These are phyloP conservation scores for Neoascia interrupta DNA, from an alignment of 2,888 invertebrate species.

Conservation along the genomic window DNA sequence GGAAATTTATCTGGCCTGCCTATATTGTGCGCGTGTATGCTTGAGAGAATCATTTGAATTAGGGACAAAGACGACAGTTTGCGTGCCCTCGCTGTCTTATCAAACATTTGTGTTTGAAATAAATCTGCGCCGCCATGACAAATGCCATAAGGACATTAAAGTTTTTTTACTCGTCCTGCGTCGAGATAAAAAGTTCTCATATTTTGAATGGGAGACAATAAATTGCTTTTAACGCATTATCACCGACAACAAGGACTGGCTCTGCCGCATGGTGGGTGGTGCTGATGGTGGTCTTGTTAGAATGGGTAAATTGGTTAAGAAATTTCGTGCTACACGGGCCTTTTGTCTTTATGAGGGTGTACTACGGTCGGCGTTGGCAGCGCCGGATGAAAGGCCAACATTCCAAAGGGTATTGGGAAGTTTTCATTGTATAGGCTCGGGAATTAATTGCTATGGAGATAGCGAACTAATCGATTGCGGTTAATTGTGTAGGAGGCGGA, in stretches of 20 bases:
- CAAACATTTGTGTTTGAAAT: conserved; percentile 54
- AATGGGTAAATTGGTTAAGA: conserved; percentile 26
- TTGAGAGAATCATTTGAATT: conserved; percentile 49
- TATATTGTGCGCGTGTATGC: conserved; percentile 20
- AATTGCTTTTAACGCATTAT: conserved; percentile 69
- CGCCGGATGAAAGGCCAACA: conserved; percentile 11
- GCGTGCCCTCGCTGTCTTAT: conserved; percentile 62
- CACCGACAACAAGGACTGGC: conserved; percentile 35
- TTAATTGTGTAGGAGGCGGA: conserved; percentile 49
- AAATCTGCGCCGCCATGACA: conserved; percentile 67
- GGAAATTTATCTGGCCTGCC: conserved; percentile 46
- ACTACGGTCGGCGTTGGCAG: too few relatives aligned
- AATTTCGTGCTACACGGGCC: background rate
- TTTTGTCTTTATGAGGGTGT: background rate
- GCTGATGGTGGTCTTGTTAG: background rate
- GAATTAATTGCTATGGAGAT: conserved; percentile 62
- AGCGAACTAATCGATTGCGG: conserved; percentile 65
- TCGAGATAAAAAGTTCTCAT: conserved; percentile 65
- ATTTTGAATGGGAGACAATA: conserved; percentile 62
- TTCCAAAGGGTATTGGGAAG: conserved; percentile 53
- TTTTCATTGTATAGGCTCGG: conserved; percentile 43
- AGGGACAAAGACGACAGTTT: conserved; percentile 60
- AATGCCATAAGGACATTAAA: conserved; percentile 63
- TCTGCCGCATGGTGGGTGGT: background rate
- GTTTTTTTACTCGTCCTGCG: conserved; percentile 20